Base-by-base conservation (phyloP, 64 coral and sea anemone genomes). In the Hydrozoanthus tunicans region DNA sequence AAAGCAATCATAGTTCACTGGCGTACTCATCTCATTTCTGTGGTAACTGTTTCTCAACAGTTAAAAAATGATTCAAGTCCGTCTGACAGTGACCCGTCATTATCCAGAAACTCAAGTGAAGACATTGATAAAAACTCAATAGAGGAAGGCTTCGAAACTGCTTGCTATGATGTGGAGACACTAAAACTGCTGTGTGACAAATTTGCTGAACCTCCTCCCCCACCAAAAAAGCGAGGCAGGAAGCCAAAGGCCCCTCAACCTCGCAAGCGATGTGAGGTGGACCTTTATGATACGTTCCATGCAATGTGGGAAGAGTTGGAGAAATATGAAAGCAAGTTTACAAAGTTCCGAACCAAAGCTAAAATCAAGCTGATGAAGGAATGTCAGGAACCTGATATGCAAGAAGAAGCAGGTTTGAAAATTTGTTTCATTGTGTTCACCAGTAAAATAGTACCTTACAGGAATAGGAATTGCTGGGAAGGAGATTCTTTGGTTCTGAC, bases 321-420 rank as follows among this genome's bases (percentile, higher is more conserved):
- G 58, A 94, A 98, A 78, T 98, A 92, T 59, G 96, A 98, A 75
- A 80, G 86, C 68, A 91, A 92, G 10, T 98, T 98, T 78, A 84
- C 85, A 59, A 98, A 88, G 80, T 77, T 90, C 89, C 72, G 70
- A 17, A 98, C 90, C 75, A 98, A 98, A 69, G 96, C 96, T 77
- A 98, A 94, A 59, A 98, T 98, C 6, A 98, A 98, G 81, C 60
- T 98, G 23, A 98, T 98, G 96, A 98, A 98, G 62, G 96, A 98
- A 77, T 93, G 93, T 67, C 91, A 92, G 58, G 96, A 98, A 86
- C 90, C 81, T 67, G 93, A 94, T 77, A 58, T 79, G 25, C 61
- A 81, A 5, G 96, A 98, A 26, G 93, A 98, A 80, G 82, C 90
- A 98, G 96, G 96, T 98, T 77, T 52, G 73, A 25, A 77, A 67